phyloP scores from a whole-genome alignment of 2,888 invertebrate genomes.

The Drosophila neutralis region DNA sequence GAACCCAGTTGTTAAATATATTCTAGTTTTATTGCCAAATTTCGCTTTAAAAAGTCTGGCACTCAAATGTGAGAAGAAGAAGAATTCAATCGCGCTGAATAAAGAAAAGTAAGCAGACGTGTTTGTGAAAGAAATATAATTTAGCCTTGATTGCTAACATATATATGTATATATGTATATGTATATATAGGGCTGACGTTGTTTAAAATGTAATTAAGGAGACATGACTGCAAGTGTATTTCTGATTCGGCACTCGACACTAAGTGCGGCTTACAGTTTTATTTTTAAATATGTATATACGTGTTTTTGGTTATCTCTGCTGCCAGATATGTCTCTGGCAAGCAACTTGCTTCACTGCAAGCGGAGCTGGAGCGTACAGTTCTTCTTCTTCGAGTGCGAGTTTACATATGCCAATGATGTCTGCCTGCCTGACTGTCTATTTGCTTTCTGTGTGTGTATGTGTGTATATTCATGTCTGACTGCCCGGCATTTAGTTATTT shows the following conservation, averaged over 20 bases:
- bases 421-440: constrained; percentile 15
- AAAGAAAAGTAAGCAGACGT: not conserved
- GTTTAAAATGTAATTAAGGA: constrained; percentile 1
- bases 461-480: constrained; percentile 13
- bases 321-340: constrained; percentile 35
- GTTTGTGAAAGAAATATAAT: not conserved
- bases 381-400: constrained; percentile 5
- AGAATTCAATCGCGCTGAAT: not conserved
- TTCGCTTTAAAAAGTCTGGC: no score
- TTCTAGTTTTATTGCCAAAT: no score
- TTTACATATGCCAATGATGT: constrained; percentile 58
- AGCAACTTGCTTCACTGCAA: constrained; percentile 24
- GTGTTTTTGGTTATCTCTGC: constrained; percentile 39
- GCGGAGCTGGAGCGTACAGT: constrained; percentile 27
- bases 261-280: constrained; percentile 3
- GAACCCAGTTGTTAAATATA: no score
- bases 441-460: not conserved
- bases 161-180: no score
- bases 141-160: no score
- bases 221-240: not conserved
- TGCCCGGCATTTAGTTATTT: constrained; percentile 54
- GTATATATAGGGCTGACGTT: no score
- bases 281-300: not conserved
- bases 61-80: no score
- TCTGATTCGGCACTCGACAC: not conserved